phyloP scores from a whole-genome alignment of 2,797 vertebrate species.

The Ptychadena robeensis region DNA sequence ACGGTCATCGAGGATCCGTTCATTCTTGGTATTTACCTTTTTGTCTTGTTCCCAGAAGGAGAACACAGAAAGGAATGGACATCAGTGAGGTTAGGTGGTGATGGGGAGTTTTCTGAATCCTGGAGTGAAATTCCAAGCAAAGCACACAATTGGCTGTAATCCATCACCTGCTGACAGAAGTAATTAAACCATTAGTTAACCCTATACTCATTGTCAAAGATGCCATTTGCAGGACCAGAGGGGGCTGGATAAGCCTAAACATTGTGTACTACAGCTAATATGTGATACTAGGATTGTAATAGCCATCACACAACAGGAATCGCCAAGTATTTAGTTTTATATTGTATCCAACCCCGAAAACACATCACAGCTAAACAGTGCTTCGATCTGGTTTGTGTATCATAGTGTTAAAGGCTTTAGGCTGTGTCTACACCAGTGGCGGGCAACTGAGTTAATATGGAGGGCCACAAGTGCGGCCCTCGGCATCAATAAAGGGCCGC shows the following conservation, averaged over 20 bases:
- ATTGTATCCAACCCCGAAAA: too few species aligned
- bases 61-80: constrained; percentile 90
- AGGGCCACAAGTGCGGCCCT: too few species aligned
- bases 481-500: too few species aligned
- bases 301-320: too few species aligned
- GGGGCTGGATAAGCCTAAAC: background rate
- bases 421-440: too few species aligned
- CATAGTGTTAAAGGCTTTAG: too few species aligned
- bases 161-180: constrained; percentile 81
- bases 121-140: constrained; percentile 85
- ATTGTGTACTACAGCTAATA: background rate
- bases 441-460: too few species aligned
- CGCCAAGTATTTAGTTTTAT: too few species aligned
- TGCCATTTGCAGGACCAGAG: constrained; percentile 35
- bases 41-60: constrained; percentile 85
- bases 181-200: constrained; percentile 54
- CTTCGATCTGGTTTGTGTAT: too few species aligned
- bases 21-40: constrained; percentile 72
- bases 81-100: constrained; percentile 76
- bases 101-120: constrained; percentile 72
- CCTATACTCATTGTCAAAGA: constrained; percentile 45
- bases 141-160: constrained; percentile 87
- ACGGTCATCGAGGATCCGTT: background rate
- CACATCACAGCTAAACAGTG: too few species aligned
- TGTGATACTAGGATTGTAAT: too few species aligned